Percentiles rank a stretch among this genome's conserved stretches.
These are phyloP conservation scores for Eulemur mongoz DNA, from an alignment of 2,797 vertebrate species.

Conservation along the genomic window DNA sequence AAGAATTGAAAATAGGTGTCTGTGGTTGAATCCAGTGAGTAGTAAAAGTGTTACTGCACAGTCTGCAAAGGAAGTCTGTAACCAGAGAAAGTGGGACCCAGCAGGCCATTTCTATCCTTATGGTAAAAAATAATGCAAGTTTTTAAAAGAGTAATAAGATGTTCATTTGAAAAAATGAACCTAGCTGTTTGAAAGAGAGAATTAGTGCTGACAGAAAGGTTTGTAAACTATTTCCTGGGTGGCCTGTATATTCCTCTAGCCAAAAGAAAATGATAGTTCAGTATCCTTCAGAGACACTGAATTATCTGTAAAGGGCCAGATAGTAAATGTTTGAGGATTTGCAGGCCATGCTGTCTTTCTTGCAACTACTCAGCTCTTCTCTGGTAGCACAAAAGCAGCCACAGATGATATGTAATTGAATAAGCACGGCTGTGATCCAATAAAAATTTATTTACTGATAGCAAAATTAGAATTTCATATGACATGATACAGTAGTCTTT, in stretches of 20 bases:
- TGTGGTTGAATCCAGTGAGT: background rate
- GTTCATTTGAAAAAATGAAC: slow-evolving; percentile 46
- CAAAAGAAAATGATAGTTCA: background rate
- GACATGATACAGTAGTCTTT: too few relatives aligned
- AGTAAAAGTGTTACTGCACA: background rate
- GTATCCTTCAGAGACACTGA: background rate
- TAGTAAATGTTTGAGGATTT: background rate
- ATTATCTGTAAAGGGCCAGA: background rate
- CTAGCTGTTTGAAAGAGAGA: background rate
- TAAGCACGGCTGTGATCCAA: too few relatives aligned
- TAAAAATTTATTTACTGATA: too few relatives aligned
- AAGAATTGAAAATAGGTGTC: background rate
- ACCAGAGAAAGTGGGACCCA: background rate
- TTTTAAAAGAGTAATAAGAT: background rate
- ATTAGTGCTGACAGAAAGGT: background rate
- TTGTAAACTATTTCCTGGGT: background rate
- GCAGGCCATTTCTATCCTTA: background rate
- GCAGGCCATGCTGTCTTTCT: background rate
- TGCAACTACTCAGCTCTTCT: background rate
- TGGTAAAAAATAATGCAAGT: background rate
- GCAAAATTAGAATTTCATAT: too few relatives aligned
- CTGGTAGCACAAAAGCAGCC: too few relatives aligned
- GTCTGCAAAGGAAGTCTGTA: background rate
- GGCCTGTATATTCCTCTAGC: background rate
- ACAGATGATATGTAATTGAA: too few relatives aligned